phyloP scores from a whole-genome alignment of 64 coral and sea anemone genomes.

The Montipora cactus region DNA sequence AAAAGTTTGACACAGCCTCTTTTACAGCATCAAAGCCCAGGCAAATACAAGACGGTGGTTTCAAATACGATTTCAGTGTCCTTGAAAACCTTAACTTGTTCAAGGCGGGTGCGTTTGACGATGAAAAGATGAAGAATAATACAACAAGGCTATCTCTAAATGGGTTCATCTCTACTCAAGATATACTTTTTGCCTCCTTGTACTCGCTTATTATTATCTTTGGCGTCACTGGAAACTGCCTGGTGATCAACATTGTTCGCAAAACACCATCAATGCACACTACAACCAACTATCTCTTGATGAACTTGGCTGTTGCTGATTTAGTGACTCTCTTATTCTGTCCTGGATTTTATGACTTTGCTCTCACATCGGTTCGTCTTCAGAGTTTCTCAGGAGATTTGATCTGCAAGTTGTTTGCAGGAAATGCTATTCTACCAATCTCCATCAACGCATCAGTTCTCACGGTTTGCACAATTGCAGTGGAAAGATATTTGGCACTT shows the following conservation, averaged over 20 bases:
- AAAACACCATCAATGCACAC: conserved; percentile 59
- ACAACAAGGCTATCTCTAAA: no score
- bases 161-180: no score
- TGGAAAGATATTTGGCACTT: conserved; percentile 52
- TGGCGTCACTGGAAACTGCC: conserved; percentile 21
- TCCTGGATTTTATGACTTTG: conserved; percentile 42
- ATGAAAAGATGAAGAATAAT: no score
- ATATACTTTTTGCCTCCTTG: conserved; percentile 16
- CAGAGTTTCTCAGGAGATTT: conserved; percentile 1
- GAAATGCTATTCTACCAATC: conserved; percentile 18
- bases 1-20: no score
- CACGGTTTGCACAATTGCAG: conserved; percentile 37
- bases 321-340: conserved; percentile 43
- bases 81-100: no score
- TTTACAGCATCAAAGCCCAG: no score
- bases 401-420: conserved; percentile 42
- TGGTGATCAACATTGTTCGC: conserved; percentile 30
- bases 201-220: conserved; percentile 37
- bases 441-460: conserved; percentile 11
- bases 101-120: no score
- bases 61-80: no score
- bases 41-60: no score
- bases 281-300: conserved; percentile 55
- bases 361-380: conserved; percentile 19
- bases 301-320: conserved; percentile 63